Evolutionary conservation across 2,113 vertebrate species (phyloP).

Genomic region (Leptosomus discolor): DNA sequence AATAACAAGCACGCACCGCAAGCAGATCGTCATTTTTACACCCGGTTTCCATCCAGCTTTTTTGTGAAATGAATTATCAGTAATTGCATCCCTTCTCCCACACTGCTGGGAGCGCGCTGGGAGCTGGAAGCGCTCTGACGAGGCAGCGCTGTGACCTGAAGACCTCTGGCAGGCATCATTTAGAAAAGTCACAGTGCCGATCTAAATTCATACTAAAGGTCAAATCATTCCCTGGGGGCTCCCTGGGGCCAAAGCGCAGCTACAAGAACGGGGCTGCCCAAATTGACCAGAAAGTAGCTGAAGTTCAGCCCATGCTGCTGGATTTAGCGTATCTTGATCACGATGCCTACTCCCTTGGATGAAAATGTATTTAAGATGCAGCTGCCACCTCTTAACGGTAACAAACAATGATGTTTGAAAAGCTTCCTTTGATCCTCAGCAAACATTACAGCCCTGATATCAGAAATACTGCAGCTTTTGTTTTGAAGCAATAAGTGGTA

Average conservation of each 20-base stretch:
- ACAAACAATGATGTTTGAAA: neutral
- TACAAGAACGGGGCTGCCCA: neutral
- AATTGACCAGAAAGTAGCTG: neutral
- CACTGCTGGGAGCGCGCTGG: neutral
- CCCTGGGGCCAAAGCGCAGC: neutral
- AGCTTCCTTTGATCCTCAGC: conserved; percentile 27
- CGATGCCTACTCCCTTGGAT: neutral
- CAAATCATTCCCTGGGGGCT: neutral
- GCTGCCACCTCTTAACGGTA: neutral
- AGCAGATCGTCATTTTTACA: neutral
- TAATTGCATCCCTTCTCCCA: neutral
- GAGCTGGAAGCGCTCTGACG: neutral
- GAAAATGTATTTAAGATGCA: neutral
- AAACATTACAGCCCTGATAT: neutral
- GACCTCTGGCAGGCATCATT: neutral
- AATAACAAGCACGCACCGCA: neutral
- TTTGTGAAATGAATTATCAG: neutral
- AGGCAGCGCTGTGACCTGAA: neutral
- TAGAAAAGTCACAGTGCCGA: neutral
- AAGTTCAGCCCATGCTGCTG: neutral
- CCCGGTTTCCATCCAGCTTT: neutral
- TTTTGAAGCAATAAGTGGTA: neutral
- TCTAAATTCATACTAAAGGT: conserved; percentile 46
- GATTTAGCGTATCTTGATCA: neutral
- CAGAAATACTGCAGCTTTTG: neutral